phyloP scores from a whole-genome alignment of 2,888 invertebrate species.

The Ophonus ardosiacus region DNA sequence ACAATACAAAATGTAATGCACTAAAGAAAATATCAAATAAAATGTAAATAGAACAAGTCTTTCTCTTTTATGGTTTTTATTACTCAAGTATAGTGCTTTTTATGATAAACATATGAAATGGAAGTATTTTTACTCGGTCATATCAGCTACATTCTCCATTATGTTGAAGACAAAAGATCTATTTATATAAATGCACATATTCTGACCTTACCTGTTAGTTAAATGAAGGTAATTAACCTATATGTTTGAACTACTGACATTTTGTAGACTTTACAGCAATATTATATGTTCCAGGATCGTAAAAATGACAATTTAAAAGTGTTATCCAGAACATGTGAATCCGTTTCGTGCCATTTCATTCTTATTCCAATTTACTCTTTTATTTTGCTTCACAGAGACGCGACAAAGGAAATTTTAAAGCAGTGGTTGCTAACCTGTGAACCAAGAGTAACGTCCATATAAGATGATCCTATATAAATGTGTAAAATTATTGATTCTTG shows the following conservation, averaged over 20 bases:
- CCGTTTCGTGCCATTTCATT: slow-evolving; percentile 39
- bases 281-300: background rate
- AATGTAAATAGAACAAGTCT: background rate
- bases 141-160: background rate
- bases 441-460: too few relatives aligned
- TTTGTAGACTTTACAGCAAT: slow-evolving; percentile 2
- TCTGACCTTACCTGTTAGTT: slow-evolving; percentile 14
- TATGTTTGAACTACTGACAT: slow-evolving; percentile 33
- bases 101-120: slow-evolving; percentile 9
- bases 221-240: slow-evolving; percentile 35
- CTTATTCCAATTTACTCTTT: slow-evolving; percentile 37
- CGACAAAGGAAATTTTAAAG: background rate
- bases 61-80: background rate
- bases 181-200: slow-evolving; percentile 9
- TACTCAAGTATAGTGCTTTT: slow-evolving; percentile 1
- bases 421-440: background rate
- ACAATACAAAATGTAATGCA: background rate
- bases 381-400: background rate
- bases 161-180: slow-evolving; percentile 7
- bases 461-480: too few relatives aligned
- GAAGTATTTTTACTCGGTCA: background rate
- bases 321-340: slow-evolving; percentile 9
- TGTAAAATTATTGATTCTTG: too few relatives aligned
- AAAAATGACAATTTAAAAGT: slow-evolving; percentile 16
- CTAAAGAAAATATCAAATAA: background rate